A percentile compares a stretch with the other conserved stretches of the same genome.
phyloP scores from a whole-genome alignment of 2,888 invertebrate species.

The Periphyllus acericola region DNA sequence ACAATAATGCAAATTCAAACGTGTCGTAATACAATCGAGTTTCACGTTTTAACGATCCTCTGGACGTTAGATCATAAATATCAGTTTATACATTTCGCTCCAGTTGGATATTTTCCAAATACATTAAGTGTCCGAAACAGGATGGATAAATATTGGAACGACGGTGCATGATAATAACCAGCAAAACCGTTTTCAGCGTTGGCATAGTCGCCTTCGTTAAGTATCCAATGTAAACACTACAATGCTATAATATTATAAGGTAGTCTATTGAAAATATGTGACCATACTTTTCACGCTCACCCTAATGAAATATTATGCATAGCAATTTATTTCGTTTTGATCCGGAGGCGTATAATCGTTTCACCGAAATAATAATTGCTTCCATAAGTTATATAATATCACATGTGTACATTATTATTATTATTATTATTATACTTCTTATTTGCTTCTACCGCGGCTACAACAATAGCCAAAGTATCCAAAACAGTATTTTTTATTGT shows the following conservation, averaged over 20 bases:
- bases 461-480: slow-evolving; percentile 42
- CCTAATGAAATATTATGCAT: not conserved
- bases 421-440: not conserved
- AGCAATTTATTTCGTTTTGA: slow-evolving; percentile 26
- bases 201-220: not conserved
- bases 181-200: not conserved
- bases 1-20: not conserved
- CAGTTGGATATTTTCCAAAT: slow-evolving; percentile 47
- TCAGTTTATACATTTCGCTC: not conserved
- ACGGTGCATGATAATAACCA: not conserved
- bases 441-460: not conserved
- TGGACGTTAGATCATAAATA: not conserved
- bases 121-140: not conserved
- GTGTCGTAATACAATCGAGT: not conserved
- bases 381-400: slow-evolving; percentile 42
- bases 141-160: not conserved
- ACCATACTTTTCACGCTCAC: slow-evolving; percentile 37
- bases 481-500: not conserved
- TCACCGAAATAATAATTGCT: slow-evolving; percentile 50
- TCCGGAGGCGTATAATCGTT: slow-evolving; percentile 25
- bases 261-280: not conserved
- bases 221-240: not conserved
- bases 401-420: not conserved
- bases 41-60: not conserved
- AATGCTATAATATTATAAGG: not conserved